Evolutionary conservation across 2,113 vertebrate genomes (phyloP).

Genomic region (Colaptes auratus): DNA sequence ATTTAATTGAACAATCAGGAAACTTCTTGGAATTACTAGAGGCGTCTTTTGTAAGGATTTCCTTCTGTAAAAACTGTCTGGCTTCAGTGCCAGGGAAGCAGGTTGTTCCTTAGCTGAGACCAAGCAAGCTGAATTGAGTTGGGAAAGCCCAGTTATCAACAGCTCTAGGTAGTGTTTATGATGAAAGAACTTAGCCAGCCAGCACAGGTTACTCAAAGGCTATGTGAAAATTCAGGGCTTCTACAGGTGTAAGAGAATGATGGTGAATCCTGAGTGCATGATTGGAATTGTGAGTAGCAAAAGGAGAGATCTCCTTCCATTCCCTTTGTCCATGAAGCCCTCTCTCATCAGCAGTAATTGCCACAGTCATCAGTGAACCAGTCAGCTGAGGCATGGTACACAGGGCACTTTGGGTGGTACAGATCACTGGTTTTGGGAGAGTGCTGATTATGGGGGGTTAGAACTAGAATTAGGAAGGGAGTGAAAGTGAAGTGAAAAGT

Average conservation of each 20-base stretch:
- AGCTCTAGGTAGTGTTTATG: not conserved
- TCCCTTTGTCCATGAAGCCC: not conserved
- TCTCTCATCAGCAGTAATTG: not conserved
- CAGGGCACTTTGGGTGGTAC: not conserved
- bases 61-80: not conserved
- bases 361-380: conserved; percentile 6
- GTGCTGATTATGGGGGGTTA: not conserved
- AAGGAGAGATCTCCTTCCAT: conserved; percentile 1
- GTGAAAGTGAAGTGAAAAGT: not conserved
- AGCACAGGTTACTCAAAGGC: not conserved
- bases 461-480: not conserved
- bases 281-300: conserved; percentile 42
- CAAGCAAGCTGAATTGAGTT: not conserved
- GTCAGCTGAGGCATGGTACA: not conserved
- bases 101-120: not conserved
- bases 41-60: not conserved
- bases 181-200: not conserved
- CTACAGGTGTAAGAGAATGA: not conserved
- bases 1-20: conserved; percentile 1
- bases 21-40: not conserved
- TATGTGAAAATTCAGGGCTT: not conserved
- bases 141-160: not conserved
- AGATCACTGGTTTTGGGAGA: not conserved
- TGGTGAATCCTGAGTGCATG: not conserved
- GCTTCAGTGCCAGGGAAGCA: not conserved